Evolutionary conservation across 2,888 invertebrate genomes (phyloP).

Genomic region (Ptilodon capucinus): DNA sequence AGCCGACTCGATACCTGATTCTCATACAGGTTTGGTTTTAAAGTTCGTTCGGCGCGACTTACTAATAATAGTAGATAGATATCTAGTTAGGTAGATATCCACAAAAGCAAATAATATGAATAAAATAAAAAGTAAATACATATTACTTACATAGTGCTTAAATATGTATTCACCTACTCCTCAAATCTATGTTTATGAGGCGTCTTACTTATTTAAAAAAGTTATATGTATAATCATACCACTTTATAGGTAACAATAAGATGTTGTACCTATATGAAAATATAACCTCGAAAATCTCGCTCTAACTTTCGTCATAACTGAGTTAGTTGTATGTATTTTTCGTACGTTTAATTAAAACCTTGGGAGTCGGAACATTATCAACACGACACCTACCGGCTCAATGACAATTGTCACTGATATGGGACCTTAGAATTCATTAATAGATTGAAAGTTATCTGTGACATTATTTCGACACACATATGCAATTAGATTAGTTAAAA

Average conservation of each 20-base stretch:
- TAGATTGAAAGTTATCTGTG: constrained; percentile 16
- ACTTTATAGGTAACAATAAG: too few species aligned
- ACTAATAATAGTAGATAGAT: too few species aligned
- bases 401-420: constrained; percentile 34
- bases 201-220: too few species aligned
- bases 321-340: neutral
- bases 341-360: neutral
- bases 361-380: neutral
- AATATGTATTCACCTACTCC: too few species aligned
- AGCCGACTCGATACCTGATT: constrained; percentile 11
- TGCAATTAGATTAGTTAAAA: neutral
- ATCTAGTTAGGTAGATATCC: too few species aligned
- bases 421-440: constrained; percentile 38
- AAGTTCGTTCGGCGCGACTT: constrained; percentile 4
- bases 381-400: constrained; percentile 10
- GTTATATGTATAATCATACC: too few species aligned
- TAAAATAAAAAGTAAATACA: too few species aligned
- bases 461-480: constrained; percentile 8
- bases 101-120: too few species aligned
- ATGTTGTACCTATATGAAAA: too few species aligned
- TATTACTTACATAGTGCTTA: too few species aligned
- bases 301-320: neutral
- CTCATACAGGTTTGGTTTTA: constrained; percentile 9
- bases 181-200: too few species aligned
- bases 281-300: neutral